Base-by-base conservation (phyloP, 2,797 vertebrate genomes). In the Crocodylus rhombifer region DNA sequence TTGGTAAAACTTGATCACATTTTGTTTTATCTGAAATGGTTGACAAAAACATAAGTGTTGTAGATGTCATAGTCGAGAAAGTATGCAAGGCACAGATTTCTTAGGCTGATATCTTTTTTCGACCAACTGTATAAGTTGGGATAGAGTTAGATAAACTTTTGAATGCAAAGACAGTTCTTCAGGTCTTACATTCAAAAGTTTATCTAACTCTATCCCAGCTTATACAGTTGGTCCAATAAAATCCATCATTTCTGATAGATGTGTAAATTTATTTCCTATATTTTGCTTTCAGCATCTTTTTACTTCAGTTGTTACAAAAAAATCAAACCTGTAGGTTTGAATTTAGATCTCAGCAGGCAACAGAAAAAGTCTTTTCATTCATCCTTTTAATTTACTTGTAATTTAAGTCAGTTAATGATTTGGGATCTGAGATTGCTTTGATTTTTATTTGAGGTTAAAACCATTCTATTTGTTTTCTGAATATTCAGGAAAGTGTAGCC, bases 251-350 rank as follows among this genome's bases (percentile, higher is more conserved):
- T 36, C 33, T 6, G 6, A 36, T 36, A 36, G 33, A 36, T 74
- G 55, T 64, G 28, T 76, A 42, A 77, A 62, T 78, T 80, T 0
- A 18, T 57, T 92, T 93, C 55, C 2, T 14, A 80, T 73, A 67
- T 67, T 84, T 84, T 67, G 21, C 88, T 88, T 92, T 61, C 33
- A 74, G 82, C 86, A 36, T 92, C 65, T 60, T 33, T 87, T 88
- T 20, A 73, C 77, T 91, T 88, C 62, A 77, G 28, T 64, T 86
- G 55, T n/a, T 79, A 2, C 67, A 61, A 90, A 61, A 87, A 87
- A 57, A 63, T 76, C 55, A 56, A 1, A 81, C 63, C 58, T 76
- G 15, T 8, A 8, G 10, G 23, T 65, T 88, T 91, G 30, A 60
- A 0, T 82, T 92, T 79, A 25, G 61, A 16, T n/a, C 30, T 91